A percentile compares a stretch with the other conserved stretches of the same genome.
These are phyloP conservation scores for Chloebia gouldiae DNA, from an alignment of 2,113 vertebrate species.

Conservation along the genomic window DNA sequence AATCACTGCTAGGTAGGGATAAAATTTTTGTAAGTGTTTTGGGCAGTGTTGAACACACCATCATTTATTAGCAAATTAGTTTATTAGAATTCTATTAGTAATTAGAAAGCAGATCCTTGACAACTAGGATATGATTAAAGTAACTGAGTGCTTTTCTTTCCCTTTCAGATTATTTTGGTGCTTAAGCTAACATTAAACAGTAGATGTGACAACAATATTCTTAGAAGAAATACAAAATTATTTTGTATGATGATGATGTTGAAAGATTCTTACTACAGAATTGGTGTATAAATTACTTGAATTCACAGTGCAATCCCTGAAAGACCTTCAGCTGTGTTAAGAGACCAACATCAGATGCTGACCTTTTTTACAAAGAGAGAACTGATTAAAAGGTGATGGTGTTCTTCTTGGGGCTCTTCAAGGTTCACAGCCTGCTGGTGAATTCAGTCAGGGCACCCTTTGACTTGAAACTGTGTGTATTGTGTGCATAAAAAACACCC, in stretches of 20 bases:
- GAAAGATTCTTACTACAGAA: neutral
- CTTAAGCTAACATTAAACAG: neutral
- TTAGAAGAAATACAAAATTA: neutral
- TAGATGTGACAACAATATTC: neutral
- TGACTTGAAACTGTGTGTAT: neutral
- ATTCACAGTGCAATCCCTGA: neutral
- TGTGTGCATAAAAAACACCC: neutral
- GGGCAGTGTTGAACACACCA: neutral
- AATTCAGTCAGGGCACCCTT: neutral
- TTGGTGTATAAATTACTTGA: neutral
- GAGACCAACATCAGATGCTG: neutral
- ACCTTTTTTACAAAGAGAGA: neutral
- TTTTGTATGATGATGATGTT: neutral
- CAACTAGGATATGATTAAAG: neutral
- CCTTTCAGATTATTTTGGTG: neutral
- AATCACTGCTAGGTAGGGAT: neutral
- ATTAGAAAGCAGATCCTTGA: neutral
- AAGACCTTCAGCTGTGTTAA: neutral
- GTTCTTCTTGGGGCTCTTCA: neutral
- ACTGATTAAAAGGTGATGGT: neutral
- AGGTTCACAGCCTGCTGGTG: neutral
- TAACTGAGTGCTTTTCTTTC: neutral
- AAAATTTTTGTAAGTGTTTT: neutral
- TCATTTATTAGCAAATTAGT: neutral
- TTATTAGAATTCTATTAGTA: neutral